A percentile compares a stretch with the other conserved stretches of the same genome.
These are phyloP conservation scores for Athrips mouffetella DNA, from an alignment of 2,888 invertebrate genomes.

Conservation along the genomic window DNA sequence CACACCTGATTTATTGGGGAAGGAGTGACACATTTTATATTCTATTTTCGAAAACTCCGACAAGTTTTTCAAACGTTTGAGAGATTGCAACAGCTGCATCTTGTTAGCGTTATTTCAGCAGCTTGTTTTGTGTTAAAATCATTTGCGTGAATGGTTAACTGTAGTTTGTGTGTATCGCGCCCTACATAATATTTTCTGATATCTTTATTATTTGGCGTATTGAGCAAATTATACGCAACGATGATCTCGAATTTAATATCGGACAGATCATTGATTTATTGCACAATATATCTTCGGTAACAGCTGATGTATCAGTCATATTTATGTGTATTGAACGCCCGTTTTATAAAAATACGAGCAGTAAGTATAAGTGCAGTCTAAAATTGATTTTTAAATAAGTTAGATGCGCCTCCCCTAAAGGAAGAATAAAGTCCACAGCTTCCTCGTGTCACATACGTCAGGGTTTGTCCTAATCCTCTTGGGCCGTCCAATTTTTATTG, in stretches of 20 bases:
- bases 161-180: constrained; percentile 39
- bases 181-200: constrained; percentile 39
- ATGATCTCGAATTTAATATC: constrained; percentile 56
- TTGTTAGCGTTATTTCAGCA: constrained; percentile 67
- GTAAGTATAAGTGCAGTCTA: constrained; percentile 43
- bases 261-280: constrained; percentile 60
- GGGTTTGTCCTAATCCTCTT: constrained; percentile 70
- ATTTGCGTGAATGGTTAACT: constrained; percentile 63
- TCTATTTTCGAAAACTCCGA: constrained; percentile 74
- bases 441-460: constrained; percentile 71
- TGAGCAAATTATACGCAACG: constrained; percentile 59
- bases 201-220: constrained; percentile 51
- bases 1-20: constrained; percentile 73
- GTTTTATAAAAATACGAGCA: constrained; percentile 39
- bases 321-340: constrained; percentile 41
- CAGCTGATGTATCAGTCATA: constrained; percentile 56
- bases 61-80: constrained; percentile 72
- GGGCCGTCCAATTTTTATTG: constrained; percentile 73
- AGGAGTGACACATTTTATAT: constrained; percentile 78
- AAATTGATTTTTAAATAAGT: constrained; percentile 71
- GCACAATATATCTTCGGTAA: constrained; percentile 49
- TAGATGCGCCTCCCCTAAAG: constrained; percentile 43
- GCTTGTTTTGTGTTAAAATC: constrained; percentile 66
- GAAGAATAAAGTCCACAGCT: constrained; percentile 63
- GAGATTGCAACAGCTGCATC: constrained; percentile 72